A percentile compares a stretch with the other conserved stretches of the same genome.
phyloP scores from a whole-genome alignment of 2,888 invertebrate genomes.

The Tanaodytes sp. region DNA sequence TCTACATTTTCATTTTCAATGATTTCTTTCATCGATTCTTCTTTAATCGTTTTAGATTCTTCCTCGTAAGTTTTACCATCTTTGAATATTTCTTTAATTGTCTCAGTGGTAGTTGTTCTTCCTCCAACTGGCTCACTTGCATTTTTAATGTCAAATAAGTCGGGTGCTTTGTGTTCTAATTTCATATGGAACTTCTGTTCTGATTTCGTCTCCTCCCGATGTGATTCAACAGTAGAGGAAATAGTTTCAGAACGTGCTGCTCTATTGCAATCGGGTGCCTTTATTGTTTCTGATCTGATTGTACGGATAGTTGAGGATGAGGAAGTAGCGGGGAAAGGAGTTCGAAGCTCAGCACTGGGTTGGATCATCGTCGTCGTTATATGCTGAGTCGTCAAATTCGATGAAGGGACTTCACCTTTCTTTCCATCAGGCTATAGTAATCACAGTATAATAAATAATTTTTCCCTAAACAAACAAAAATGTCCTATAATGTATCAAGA shows the following conservation, averaged over 20 bases:
- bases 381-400: constrained; percentile 65
- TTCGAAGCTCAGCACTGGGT: constrained; percentile 64
- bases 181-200: constrained; percentile 72
- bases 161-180: constrained; percentile 69
- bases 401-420: constrained; percentile 66
- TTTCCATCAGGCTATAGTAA: constrained; percentile 64
- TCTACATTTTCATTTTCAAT: constrained; percentile 73
- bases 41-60: constrained; percentile 53
- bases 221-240: constrained; percentile 69
- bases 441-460: constrained; percentile 8
- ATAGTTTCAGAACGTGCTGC: constrained; percentile 68
- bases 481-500: background rate
- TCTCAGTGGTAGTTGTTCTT: constrained; percentile 52
- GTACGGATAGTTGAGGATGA: constrained; percentile 62
- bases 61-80: constrained; percentile 56
- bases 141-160: constrained; percentile 59
- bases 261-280: constrained; percentile 53
- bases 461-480: background rate
- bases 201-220: constrained; percentile 69
- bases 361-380: constrained; percentile 67
- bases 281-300: constrained; percentile 60
- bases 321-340: constrained; percentile 60
- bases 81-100: constrained; percentile 48
- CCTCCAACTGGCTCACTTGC: constrained; percentile 44
- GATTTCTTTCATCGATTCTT: constrained; percentile 57